A percentile compares a stretch with the other conserved stretches of the same genome.
These are phyloP conservation scores for Spatula versicolor DNA, from an alignment of 2,797 vertebrate genomes.

Conservation along the genomic window DNA sequence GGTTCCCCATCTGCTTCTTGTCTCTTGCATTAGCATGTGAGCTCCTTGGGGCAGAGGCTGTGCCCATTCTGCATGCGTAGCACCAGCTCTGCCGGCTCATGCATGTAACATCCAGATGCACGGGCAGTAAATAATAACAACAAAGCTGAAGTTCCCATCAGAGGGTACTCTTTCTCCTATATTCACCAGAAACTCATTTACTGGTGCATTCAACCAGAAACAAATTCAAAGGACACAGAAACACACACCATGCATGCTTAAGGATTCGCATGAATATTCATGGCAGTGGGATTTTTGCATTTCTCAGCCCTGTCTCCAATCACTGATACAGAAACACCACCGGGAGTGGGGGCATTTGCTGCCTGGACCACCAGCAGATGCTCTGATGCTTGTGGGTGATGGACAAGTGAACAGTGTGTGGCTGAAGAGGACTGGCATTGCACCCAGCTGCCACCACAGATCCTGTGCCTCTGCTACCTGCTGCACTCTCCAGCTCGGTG, in stretches of 20 bases:
- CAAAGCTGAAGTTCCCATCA: not conserved
- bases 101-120: not conserved
- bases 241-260: not conserved
- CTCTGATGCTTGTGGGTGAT: not conserved
- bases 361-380: not conserved
- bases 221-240: not conserved
- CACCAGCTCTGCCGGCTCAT: not conserved
- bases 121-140: not conserved
- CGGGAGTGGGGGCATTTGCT: fast-evolving
- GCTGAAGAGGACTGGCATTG: not conserved
- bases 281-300: not conserved
- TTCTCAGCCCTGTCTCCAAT: not conserved
- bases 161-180: not conserved
- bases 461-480: not conserved
- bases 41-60: not conserved
- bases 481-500: fast-evolving
- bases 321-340: not conserved
- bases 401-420: not conserved
- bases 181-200: not conserved
- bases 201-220: not conserved
- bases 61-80: not conserved
- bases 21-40: not conserved
- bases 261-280: slow-evolving; percentile 11
- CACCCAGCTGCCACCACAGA: not conserved
- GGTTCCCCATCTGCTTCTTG: not conserved